Percentiles rank a stretch among this genome's conserved stretches.
These are phyloP conservation scores for Ennomos quercinarius DNA, from an alignment of 2,888 invertebrate genomes.

Conservation along the genomic window DNA sequence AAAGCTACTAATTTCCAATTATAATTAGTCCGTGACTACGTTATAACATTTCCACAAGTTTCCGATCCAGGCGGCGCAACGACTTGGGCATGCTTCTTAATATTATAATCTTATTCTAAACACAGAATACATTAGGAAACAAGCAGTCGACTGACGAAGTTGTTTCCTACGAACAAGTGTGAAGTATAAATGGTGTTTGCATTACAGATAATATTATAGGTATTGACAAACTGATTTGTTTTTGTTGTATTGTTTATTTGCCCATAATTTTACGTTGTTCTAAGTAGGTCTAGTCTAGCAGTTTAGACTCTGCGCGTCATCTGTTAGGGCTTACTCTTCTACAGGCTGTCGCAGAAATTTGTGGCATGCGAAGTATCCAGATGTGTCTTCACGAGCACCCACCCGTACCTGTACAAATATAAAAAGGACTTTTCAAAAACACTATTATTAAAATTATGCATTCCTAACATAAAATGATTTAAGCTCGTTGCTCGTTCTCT, in stretches of 20 bases:
- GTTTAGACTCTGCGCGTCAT: no score
- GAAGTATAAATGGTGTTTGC: constrained; percentile 12
- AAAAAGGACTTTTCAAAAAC: no score
- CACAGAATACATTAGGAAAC: constrained; percentile 77
- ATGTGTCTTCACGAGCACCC: no score
- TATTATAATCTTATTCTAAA: constrained; percentile 84
- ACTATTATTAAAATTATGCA: no score
- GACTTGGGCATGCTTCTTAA: constrained; percentile 65
- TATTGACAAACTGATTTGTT: constrained; percentile 20
- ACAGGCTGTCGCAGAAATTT: no score
- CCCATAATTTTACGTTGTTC: no score
- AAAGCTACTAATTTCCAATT: constrained; percentile 67
- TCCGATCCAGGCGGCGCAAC: constrained; percentile 53
- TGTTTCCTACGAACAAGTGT: constrained; percentile 43
- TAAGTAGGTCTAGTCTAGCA: no score
- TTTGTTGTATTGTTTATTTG: constrained; percentile 6
- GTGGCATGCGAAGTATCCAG: no score
- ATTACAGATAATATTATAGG: constrained; percentile 5
- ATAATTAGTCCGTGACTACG: constrained; percentile 67
- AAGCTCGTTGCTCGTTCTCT: no score
- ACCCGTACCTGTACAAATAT: no score
- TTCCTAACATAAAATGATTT: no score
- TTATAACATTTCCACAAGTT: constrained; percentile 57
- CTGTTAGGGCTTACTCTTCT: no score
- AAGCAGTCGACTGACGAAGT: constrained; percentile 55